These are phyloP conservation scores for Columba guinea DNA, from an alignment of 2,797 vertebrate genomes.

Conservation along the genomic window DNA sequence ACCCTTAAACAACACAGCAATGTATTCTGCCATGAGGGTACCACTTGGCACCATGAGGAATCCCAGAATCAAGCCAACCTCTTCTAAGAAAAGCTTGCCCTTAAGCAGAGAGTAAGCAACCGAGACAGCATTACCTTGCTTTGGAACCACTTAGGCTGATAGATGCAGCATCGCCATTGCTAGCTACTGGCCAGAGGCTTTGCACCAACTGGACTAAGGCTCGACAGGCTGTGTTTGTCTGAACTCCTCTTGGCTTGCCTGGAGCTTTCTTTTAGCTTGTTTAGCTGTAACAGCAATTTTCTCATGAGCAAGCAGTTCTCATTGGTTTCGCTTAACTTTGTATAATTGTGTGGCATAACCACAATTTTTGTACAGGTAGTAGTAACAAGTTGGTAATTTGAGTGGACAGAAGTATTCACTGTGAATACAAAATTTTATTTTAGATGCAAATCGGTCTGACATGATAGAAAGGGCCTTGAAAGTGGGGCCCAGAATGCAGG, in stretches of 20 bases:
- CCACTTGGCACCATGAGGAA: background rate
- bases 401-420: background rate
- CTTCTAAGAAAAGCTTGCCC: background rate
- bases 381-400: background rate
- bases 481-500: background rate
- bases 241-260: background rate
- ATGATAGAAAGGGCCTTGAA: background rate
- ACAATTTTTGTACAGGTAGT: background rate
- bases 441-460: background rate
- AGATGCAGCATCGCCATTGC: background rate
- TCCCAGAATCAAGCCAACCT: background rate
- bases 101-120: background rate
- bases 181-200: background rate
- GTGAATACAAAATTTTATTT: background rate
- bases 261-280: background rate
- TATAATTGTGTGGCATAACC: background rate
- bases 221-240: fast-evolving
- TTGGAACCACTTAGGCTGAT: background rate
- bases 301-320: background rate
- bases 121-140: background rate
- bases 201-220: background rate
- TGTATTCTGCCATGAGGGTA: background rate
- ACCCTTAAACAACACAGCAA: background rate
- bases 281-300: background rate
- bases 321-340: background rate